Evolutionary conservation across 2,113 vertebrate species (phyloP).

Genomic region (Triplophysa siluroides): DNA sequence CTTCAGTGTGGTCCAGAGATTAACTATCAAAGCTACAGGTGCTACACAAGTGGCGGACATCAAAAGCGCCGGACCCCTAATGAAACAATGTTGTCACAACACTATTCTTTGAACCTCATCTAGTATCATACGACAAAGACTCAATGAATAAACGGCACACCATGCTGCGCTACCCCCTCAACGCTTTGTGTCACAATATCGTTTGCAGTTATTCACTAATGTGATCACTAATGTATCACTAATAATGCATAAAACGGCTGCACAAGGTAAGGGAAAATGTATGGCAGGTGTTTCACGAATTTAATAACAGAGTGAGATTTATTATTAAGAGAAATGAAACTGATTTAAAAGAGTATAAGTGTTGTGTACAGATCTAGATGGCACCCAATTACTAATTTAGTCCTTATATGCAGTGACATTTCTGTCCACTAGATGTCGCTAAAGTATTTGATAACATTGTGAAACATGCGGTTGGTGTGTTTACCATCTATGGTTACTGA

Average conservation of each 20-base stretch:
- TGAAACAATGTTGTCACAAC: slow-evolving; percentile 78
- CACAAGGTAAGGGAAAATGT: background rate
- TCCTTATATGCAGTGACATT: background rate
- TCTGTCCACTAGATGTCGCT: slow-evolving; percentile 73
- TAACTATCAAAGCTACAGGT: slow-evolving; percentile 87
- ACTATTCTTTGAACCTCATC: slow-evolving; percentile 85
- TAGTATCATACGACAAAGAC: slow-evolving; percentile 79
- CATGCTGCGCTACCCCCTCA: slow-evolving; percentile 46
- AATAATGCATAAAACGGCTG: no score
- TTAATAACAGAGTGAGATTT: background rate
- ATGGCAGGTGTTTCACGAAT: background rate
- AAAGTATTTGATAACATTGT: slow-evolving; percentile 59
- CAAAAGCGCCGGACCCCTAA: slow-evolving; percentile 83
- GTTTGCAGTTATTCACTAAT: slow-evolving; percentile 7
- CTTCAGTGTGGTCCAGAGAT: slow-evolving; percentile 61
- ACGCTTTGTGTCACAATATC: slow-evolving; percentile 27
- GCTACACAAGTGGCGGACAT: slow-evolving; percentile 79
- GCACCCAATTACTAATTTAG: background rate
- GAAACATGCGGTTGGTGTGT: background rate
- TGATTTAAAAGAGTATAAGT: background rate
- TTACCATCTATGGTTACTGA: background rate
- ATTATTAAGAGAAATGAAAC: background rate
- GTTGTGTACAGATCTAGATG: background rate
- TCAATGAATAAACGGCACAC: slow-evolving; percentile 87
- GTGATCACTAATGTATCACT: background rate